Conservation (phyloP, 2,797 vertebrate genomes). For the Glyptemys insculpta region DNA sequence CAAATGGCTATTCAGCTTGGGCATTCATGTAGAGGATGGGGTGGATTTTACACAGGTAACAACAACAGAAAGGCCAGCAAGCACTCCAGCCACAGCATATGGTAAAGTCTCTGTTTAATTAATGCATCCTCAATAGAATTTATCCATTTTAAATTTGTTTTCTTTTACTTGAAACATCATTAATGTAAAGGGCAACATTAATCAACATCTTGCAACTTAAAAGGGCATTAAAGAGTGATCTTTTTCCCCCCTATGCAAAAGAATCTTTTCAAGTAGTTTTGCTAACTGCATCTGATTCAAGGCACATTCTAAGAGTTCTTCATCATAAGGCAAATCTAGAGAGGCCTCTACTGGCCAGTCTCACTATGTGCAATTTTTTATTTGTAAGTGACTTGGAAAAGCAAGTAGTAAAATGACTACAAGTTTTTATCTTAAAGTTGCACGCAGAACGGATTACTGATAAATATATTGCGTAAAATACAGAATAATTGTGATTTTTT, state of each 20-base stretch:
- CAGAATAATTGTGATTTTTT: slow-evolving; percentile 53
- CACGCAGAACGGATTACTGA: slow-evolving; percentile 53
- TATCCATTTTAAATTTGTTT: slow-evolving; percentile 91
- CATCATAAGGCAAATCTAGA: slow-evolving; percentile 89
- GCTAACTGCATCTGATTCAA: slow-evolving; percentile 68
- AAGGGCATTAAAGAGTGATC: slow-evolving; percentile 88
- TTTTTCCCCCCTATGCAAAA: slow-evolving; percentile 67
- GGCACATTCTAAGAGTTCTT: slow-evolving; percentile 44
- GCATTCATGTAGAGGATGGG: slow-evolving; percentile 92
- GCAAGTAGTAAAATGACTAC: slow-evolving; percentile 18
- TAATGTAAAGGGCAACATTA: slow-evolving; percentile 90
- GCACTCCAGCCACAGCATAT: slow-evolving; percentile 86
- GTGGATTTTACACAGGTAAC: slow-evolving; percentile 92
- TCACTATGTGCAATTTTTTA: slow-evolving; percentile 68
- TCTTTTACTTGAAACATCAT: slow-evolving; percentile 89
- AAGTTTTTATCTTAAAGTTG: slow-evolving; percentile 70
- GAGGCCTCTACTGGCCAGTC: slow-evolving; percentile 95
- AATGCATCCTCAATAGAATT: slow-evolving; percentile 89
- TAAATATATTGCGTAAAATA: slow-evolving; percentile 45
- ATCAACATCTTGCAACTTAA: slow-evolving; percentile 88
- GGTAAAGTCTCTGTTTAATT: slow-evolving; percentile 87
- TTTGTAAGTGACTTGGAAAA: slow-evolving; percentile 40
- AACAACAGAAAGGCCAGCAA: slow-evolving; percentile 88
- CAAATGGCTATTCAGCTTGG: slow-evolving; percentile 92
- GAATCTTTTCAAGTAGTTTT: slow-evolving; percentile 85